phyloP scores from a whole-genome alignment of 2,113 vertebrate species.

The Xerus inauris region DNA sequence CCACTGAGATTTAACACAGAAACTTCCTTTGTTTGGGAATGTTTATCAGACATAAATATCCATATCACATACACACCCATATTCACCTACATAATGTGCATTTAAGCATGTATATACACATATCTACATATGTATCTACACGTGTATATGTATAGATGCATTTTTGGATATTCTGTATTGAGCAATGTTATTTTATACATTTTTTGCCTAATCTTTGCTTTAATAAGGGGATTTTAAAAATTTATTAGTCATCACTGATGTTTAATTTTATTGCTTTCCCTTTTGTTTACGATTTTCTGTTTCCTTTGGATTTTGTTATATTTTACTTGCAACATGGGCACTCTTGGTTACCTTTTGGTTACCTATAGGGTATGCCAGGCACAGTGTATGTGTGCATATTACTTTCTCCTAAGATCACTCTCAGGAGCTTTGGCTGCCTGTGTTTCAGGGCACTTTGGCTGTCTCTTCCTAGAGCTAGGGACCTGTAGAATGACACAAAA shows the following conservation, averaged over 20 bases:
- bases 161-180: background rate
- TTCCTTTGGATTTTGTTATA: background rate
- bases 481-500: background rate
- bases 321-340: background rate
- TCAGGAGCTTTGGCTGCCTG: background rate
- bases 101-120: background rate
- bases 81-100: background rate
- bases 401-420: background rate
- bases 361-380: background rate
- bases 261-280: background rate
- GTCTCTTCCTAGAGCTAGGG: background rate
- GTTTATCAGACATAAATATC: background rate
- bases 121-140: background rate
- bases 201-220: constrained; percentile 8
- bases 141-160: background rate
- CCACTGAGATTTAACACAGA: background rate
- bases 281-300: background rate
- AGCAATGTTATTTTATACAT: background rate
- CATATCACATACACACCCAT: background rate
- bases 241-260: background rate
- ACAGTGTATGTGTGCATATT: background rate
- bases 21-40: background rate
- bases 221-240: background rate
- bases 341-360: background rate
- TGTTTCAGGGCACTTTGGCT: background rate